Conservation (phyloP, 2,113 vertebrate genomes). For the Notarius quadriscutis region DNA sequence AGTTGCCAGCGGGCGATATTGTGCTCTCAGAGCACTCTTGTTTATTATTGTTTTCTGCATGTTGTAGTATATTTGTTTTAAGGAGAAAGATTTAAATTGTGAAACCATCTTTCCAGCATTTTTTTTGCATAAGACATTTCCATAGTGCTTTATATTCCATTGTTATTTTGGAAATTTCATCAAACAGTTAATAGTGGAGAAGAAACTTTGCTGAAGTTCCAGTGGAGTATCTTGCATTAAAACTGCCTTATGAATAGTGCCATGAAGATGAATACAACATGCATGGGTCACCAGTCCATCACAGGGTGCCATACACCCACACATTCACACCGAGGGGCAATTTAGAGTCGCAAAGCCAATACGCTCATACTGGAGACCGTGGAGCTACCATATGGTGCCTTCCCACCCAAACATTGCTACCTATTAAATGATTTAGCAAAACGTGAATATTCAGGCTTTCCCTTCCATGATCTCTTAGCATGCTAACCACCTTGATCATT, state of each 20-base stretch:
- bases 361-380: background rate
- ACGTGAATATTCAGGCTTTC: background rate
- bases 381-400: background rate
- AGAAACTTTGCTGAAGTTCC: background rate
- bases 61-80: no score
- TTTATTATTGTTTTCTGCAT: no score
- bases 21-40: no score
- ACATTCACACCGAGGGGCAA: background rate
- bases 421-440: background rate
- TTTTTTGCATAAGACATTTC: no score
- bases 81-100: no score
- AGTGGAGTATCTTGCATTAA: background rate
- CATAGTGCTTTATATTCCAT: background rate
- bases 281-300: background rate
- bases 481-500: background rate
- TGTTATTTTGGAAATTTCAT: background rate
- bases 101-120: no score
- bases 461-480: background rate
- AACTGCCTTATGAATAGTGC: background rate
- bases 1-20: no score
- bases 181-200: background rate
- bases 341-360: background rate
- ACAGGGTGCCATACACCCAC: background rate
- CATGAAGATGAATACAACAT: background rate
- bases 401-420: background rate